Evolutionary conservation across 2,113 vertebrate species (phyloP).

Genomic region (Strix aluco): DNA sequence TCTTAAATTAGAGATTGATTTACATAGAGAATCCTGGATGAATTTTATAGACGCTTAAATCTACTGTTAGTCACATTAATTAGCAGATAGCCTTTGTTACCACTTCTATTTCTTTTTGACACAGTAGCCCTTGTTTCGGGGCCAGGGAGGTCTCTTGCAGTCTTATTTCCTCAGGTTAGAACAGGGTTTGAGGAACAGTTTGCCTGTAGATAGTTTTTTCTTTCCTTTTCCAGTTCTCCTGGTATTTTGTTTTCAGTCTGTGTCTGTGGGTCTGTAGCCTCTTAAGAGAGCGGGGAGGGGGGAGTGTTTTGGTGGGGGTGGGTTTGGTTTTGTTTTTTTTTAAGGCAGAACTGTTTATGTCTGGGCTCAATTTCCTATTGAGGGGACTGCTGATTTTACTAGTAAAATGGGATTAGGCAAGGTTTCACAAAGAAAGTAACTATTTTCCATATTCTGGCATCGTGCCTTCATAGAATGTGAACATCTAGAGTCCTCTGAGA

Average conservation of each 20-base stretch:
- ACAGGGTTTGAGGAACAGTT: not conserved
- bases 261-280: not conserved
- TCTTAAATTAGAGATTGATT: not conserved
- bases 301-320: not conserved
- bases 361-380: not conserved
- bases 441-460: not conserved
- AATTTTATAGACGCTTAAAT: not conserved
- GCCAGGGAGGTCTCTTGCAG: not conserved
- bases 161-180: not conserved
- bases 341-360: not conserved
- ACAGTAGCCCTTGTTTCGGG: not conserved
- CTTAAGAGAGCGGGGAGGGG: not conserved
- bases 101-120: not conserved
- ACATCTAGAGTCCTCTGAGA: not conserved
- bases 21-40: not conserved
- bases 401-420: conserved; percentile 11
- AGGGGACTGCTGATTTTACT: not conserved
- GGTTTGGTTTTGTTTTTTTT: not conserved
- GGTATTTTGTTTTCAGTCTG: not conserved
- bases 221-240: not conserved
- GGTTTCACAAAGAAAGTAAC: not conserved
- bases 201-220: not conserved
- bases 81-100: not conserved
- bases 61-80: not conserved
- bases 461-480: not conserved